phyloP scores from a whole-genome alignment of 2,888 invertebrate genomes.

The Gastrophysa polygoni region DNA sequence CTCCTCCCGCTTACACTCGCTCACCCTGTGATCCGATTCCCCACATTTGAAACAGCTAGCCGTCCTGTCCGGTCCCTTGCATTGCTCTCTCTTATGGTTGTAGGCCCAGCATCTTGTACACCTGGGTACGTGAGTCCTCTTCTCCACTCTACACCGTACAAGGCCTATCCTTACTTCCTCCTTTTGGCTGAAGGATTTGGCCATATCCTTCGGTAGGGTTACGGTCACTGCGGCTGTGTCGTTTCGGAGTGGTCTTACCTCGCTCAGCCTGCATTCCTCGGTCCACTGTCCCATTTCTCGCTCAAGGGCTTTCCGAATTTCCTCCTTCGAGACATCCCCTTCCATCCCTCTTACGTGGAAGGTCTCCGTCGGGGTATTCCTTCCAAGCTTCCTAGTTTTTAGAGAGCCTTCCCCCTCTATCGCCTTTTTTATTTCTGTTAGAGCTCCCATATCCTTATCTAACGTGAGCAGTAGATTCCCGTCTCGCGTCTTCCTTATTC shows the following conservation, averaged over 20 bases:
- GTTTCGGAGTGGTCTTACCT: not conserved
- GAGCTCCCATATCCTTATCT: not conserved
- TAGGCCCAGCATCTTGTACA: conserved; percentile 17
- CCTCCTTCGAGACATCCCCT: not conserved
- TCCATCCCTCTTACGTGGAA: not conserved
- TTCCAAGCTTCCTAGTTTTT: too few relatives aligned
- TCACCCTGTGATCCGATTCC: not conserved
- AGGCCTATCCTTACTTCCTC: not conserved
- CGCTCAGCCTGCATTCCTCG: too few relatives aligned
- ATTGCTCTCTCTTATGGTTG: not conserved
- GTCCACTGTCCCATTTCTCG: too few relatives aligned
- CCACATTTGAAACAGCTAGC: conserved; percentile 10
- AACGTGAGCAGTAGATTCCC: not conserved
- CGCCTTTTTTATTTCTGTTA: not conserved
- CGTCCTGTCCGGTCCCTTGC: conserved; percentile 2
- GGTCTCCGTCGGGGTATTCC: not conserved
- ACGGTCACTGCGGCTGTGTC: not conserved
- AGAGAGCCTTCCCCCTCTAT: not conserved
- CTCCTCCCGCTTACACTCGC: not conserved
- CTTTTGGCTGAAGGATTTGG: not conserved
- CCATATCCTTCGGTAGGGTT: not conserved
- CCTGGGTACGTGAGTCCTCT: not conserved
- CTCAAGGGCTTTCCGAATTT: not conserved
- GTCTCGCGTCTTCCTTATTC: not conserved
- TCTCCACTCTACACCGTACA: conserved; percentile 6